phyloP scores from a whole-genome alignment of 2,113 vertebrate species.

The Notarius quadriscutis region DNA sequence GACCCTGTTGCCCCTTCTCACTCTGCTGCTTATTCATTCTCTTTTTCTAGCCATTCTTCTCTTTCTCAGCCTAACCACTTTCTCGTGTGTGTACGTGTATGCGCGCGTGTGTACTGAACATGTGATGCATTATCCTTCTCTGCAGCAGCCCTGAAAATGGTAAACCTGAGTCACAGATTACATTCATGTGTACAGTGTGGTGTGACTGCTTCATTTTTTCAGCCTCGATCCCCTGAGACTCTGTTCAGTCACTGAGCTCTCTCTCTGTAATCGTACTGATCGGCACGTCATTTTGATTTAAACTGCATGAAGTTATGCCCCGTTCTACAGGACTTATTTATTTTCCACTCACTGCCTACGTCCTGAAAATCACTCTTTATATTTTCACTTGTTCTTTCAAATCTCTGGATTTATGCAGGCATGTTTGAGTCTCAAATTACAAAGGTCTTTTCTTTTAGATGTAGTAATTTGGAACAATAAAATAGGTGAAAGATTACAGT shows the following conservation, averaged over 20 bases:
- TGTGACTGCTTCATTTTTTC: neutral
- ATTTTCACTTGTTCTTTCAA: neutral
- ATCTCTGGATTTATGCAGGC: neutral
- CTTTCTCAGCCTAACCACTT: neutral
- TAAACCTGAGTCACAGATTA: neutral
- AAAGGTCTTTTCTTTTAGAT: neutral
- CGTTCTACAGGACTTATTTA: neutral
- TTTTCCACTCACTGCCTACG: neutral
- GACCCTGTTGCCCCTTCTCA: neutral
- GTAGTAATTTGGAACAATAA: neutral
- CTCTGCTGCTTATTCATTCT: neutral
- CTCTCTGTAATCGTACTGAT: conserved; percentile 29
- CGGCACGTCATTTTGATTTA: conserved; percentile 6
- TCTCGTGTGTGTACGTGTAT: too few relatives aligned
- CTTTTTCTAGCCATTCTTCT: neutral
- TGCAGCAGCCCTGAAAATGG: neutral
- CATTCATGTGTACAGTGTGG: neutral
- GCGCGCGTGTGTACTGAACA: neutral
- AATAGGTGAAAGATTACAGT: neutral
- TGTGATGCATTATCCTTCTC: neutral
- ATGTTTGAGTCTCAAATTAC: neutral
- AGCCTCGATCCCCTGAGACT: neutral
- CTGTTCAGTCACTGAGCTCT: neutral
- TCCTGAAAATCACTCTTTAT: neutral
- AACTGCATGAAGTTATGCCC: neutral